phyloP scores from a whole-genome alignment of 2,113 vertebrate genomes.

The Gymnobelideus leadbeateri region DNA sequence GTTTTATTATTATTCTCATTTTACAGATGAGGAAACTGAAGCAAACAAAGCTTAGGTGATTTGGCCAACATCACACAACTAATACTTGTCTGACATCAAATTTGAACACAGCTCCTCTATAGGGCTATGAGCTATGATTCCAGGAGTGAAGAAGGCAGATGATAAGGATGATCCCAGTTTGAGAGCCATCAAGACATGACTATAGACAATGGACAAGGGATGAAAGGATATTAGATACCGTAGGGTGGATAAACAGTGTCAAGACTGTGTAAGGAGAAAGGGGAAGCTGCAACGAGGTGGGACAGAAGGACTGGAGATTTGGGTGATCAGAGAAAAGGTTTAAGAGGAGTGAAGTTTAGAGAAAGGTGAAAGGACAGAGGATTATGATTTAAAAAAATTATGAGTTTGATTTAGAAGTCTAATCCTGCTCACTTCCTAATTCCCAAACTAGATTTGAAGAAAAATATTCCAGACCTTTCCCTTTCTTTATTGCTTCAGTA shows the following conservation, averaged over 20 bases:
- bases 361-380: neutral
- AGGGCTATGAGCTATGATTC: neutral
- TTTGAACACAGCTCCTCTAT: too few relatives aligned
- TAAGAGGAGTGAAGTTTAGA: neutral
- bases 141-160: neutral
- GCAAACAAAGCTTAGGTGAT: neutral
- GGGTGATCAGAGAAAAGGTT: neutral
- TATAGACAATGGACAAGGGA: neutral
- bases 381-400: neutral
- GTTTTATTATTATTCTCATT: neutral
- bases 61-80: neutral
- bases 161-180: neutral
- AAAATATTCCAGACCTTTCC: neutral
- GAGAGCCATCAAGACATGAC: neutral
- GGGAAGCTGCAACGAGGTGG: neutral
- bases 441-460: neutral
- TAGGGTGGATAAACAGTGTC: neutral
- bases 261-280: neutral
- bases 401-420: neutral
- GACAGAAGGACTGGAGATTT: neutral
- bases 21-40: neutral
- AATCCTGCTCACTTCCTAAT: neutral
- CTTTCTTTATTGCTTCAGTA: neutral
- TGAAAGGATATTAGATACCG: neutral
- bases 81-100: neutral